Conservation (phyloP, 2,888 invertebrate species). For the Leptinotarsa peninsularis region DNA sequence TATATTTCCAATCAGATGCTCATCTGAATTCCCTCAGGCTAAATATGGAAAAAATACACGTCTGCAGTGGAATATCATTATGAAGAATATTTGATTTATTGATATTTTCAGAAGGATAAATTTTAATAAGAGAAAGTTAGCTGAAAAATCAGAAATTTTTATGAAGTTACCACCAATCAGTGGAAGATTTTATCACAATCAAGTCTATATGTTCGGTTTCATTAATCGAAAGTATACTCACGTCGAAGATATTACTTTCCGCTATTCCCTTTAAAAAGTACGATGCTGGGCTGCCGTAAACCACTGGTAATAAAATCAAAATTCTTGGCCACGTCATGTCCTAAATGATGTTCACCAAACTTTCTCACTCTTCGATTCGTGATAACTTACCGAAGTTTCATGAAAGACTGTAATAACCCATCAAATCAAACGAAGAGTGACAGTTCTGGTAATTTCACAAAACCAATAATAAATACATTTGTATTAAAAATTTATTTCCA, state of each 20-base stretch:
- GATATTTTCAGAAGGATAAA: too few relatives aligned
- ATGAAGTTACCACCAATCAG: too few relatives aligned
- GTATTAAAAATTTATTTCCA: constrained; percentile 43
- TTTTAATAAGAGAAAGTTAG: too few relatives aligned
- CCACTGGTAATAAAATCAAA: constrained; percentile 28
- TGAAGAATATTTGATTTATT: too few relatives aligned
- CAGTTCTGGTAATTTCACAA: constrained; percentile 33
- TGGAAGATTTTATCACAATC: too few relatives aligned
- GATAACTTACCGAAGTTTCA: constrained; percentile 20
- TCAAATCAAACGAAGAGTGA: constrained; percentile 31
- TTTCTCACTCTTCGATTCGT: constrained; percentile 9
- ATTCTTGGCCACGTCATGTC: not conserved
- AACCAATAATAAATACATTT: constrained; percentile 27
- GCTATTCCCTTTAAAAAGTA: constrained; percentile 43
- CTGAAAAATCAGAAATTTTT: too few relatives aligned
- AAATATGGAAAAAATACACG: too few relatives aligned
- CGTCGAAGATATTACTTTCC: constrained; percentile 49
- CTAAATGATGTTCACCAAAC: constrained; percentile 3
- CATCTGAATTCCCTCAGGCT: too few relatives aligned
- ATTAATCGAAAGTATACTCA: constrained; percentile 30
- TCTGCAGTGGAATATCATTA: too few relatives aligned
- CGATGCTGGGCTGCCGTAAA: constrained; percentile 44
- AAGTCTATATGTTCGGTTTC: not conserved
- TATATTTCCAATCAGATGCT: too few relatives aligned
- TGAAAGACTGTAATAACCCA: constrained; percentile 19